Evolutionary conservation across 2,888 invertebrate species (phyloP).

Genomic region (Priocnemis perturbator): DNA sequence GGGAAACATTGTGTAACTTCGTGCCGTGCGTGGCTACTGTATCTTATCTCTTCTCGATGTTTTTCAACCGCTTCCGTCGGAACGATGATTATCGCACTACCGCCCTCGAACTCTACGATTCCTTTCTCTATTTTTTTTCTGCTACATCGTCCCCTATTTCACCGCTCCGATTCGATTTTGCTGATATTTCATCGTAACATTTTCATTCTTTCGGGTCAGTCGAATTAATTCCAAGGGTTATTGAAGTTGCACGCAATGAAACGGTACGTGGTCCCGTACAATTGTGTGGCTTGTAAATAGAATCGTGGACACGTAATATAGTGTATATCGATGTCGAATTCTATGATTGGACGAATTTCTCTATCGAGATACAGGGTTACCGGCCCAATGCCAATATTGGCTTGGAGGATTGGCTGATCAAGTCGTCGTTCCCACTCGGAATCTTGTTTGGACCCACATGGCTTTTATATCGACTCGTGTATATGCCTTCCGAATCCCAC

Average conservation of each 20-base stretch:
- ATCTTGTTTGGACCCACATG: slow-evolving; percentile 53
- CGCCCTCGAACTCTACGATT: slow-evolving; percentile 9
- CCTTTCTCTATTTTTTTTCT: neutral
- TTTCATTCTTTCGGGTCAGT: no score
- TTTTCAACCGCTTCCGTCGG: no score
- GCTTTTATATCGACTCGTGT: slow-evolving; percentile 58
- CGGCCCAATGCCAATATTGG: slow-evolving; percentile 54
- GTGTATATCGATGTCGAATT: slow-evolving; percentile 29
- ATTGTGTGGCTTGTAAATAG: neutral
- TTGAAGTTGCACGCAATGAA: neutral
- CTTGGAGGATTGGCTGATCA: slow-evolving; percentile 58
- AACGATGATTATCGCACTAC: no score
- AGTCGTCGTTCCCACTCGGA: slow-evolving; percentile 49
- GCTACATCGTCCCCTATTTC: no score
- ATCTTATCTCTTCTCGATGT: no score
- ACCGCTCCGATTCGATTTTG: no score
- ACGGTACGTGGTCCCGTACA: neutral
- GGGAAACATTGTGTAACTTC: neutral
- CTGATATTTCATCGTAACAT: no score
- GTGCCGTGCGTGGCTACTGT: no score
- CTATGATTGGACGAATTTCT: slow-evolving; percentile 55
- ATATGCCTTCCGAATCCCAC: slow-evolving; percentile 47
- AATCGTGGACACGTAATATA: slow-evolving; percentile 5
- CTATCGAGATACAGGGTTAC: slow-evolving; percentile 48
- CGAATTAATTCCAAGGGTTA: no score